phyloP scores from a whole-genome alignment of 1,140 invertebrate species.

The Caligus rogercresseyi region DNA sequence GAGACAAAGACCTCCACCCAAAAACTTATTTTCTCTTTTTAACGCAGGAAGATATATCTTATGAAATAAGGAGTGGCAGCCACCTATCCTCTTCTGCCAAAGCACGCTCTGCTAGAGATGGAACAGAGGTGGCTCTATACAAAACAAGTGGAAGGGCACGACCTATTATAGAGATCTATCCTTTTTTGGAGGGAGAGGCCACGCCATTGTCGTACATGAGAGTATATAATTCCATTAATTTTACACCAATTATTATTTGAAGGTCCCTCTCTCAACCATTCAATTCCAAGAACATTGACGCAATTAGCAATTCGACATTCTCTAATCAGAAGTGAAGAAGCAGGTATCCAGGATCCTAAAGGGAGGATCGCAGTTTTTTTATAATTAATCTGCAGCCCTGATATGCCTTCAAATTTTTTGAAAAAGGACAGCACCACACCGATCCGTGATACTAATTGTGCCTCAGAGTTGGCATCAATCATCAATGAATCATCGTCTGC shows the following conservation, averaged over 20 bases:
- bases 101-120: too few relatives aligned
- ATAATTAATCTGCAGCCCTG: background rate
- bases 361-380: background rate
- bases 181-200: too few relatives aligned
- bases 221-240: too few relatives aligned
- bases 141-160: too few relatives aligned
- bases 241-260: background rate
- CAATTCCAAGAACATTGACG: background rate
- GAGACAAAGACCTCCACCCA: too few relatives aligned
- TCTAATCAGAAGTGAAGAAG: background rate
- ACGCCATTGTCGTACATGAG: too few relatives aligned
- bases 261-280: background rate
- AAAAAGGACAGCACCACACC: background rate
- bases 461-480: background rate
- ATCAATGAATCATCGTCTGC: background rate
- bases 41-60: too few relatives aligned
- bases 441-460: background rate
- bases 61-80: too few relatives aligned
- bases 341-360: background rate
- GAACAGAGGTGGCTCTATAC: too few relatives aligned
- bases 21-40: too few relatives aligned
- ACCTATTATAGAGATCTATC: too few relatives aligned
- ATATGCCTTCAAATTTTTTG: background rate
- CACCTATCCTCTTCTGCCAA: too few relatives aligned
- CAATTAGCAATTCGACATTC: background rate